Base-by-base conservation (phyloP, 2,888 invertebrate species). In the Plebejus melissa region DNA sequence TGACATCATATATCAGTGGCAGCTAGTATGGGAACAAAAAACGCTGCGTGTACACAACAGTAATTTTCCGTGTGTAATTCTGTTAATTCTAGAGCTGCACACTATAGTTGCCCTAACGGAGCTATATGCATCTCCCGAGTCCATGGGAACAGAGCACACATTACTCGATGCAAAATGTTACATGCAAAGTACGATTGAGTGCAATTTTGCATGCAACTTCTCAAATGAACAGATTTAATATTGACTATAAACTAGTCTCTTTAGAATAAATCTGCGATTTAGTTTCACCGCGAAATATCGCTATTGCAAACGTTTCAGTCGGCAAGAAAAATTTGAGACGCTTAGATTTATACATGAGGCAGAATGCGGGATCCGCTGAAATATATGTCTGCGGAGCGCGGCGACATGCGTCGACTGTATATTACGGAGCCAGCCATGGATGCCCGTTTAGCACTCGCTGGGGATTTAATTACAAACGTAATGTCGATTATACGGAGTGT, bases 21-120 rank as follows among this genome's bases (percentile, higher is more conserved):
- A 79, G 77, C 77, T 79, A 79, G 77, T 80, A 85, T 88, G 89
- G 85, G 87, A 89, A 88, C 84, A 87, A 88, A 88, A 88, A 84
- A 80, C 79, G 79, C 79, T 78, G 80, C 80, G 82, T 79, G 82
- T 78, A 82, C 80, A 81, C 79, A 81, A 83, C 86, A 85, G 89
- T 87, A 89, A 89, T 90, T 90, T 89, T 88, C 90, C 86, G 81
- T 84, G 86, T 86, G 88, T 83, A 84, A 84, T 84, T 84, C 82
- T 81, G 84, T 83, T 90, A 89, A 89, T 89, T 84, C 86, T 84
- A 85, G 82, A 83, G 84, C 83, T 81, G 85, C 83, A 86, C 87
- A 89, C 89, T 89, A 85, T 87, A 86, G 87, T 89, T 88, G 86
- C 84, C 81, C 82, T 91, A 91, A 92, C 92, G 91, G 92, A 84